phyloP scores from a whole-genome alignment of 1,140 invertebrate genomes.

The Bemisia tabaci region DNA sequence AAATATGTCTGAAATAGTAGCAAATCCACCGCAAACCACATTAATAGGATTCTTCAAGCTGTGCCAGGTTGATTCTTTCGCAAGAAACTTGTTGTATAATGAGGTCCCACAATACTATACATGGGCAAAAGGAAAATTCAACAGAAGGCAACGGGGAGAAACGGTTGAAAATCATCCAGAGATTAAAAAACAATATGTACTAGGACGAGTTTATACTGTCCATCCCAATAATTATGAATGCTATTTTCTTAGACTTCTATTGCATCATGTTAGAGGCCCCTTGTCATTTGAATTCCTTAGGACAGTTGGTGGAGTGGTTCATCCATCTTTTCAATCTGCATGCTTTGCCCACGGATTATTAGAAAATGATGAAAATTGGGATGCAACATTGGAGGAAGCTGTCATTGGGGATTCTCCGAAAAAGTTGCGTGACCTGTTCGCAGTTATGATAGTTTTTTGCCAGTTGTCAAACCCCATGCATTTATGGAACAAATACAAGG shows the following conservation, averaged over 20 bases:
- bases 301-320: conserved; percentile 24
- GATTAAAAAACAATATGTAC: background rate
- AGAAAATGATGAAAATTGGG: conserved; percentile 26
- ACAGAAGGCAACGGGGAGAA: background rate
- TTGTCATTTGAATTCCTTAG: conserved; percentile 29
- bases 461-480: conserved; percentile 19
- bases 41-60: conserved; percentile 26
- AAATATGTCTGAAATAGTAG: too few relatives aligned
- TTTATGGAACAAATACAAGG: conserved; percentile 28
- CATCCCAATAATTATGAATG: conserved; percentile 7
- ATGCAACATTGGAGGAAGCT: conserved; percentile 25
- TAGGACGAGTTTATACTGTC: conserved; percentile 3
- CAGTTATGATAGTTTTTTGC: conserved; percentile 24
- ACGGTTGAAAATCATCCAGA: background rate
- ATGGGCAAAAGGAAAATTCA: conserved; percentile 20
- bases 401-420: conserved; percentile 23
- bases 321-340: conserved; percentile 24
- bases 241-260: conserved; percentile 21
- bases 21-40: conserved; percentile 20
- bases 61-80: conserved; percentile 21
- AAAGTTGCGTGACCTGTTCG: conserved; percentile 33
- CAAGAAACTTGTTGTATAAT: conserved; percentile 24
- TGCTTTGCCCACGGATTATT: conserved; percentile 19
- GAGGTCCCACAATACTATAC: conserved; percentile 27
- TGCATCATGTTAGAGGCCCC: conserved; percentile 28